Evolutionary conservation across 2,113 vertebrate genomes (phyloP).

Genomic region (Anoplopoma fimbria): DNA sequence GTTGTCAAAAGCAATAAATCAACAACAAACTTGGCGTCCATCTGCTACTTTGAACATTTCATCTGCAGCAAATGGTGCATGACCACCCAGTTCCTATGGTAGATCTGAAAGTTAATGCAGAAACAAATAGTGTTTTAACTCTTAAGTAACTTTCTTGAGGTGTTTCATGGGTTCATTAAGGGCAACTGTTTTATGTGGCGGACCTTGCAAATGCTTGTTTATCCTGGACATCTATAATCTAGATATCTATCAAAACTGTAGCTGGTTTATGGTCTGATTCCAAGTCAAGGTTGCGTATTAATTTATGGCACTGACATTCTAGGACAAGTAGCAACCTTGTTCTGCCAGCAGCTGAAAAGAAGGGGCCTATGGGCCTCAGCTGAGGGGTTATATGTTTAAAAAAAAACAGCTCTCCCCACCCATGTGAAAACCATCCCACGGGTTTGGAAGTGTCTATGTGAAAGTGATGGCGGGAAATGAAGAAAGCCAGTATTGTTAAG

Average conservation of each 20-base stretch:
- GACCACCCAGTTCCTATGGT: slow-evolving; percentile 37
- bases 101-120: slow-evolving; percentile 13
- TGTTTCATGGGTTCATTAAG: neutral
- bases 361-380: slow-evolving; percentile 53
- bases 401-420: slow-evolving; percentile 43
- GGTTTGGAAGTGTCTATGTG: slow-evolving; percentile 52
- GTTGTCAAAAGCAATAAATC: slow-evolving; percentile 56
- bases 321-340: slow-evolving; percentile 55
- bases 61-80: slow-evolving; percentile 51
- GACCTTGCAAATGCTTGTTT: neutral
- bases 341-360: slow-evolving; percentile 60
- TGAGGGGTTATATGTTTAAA: slow-evolving; percentile 52
- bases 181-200: neutral
- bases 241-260: slow-evolving; percentile 5
- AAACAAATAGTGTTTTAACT: neutral
- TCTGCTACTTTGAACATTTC: slow-evolving; percentile 51
- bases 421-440: slow-evolving; percentile 47
- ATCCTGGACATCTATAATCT: slow-evolving; percentile 3
- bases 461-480: slow-evolving; percentile 32
- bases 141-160: neutral
- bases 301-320: slow-evolving; percentile 50
- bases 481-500: slow-evolving; percentile 63
- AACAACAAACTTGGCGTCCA: slow-evolving; percentile 26
- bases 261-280: slow-evolving; percentile 18
- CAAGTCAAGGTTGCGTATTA: slow-evolving; percentile 41